Conservation (phyloP, 2,113 vertebrate genomes). For the Thamnophis sirtalis region DNA sequence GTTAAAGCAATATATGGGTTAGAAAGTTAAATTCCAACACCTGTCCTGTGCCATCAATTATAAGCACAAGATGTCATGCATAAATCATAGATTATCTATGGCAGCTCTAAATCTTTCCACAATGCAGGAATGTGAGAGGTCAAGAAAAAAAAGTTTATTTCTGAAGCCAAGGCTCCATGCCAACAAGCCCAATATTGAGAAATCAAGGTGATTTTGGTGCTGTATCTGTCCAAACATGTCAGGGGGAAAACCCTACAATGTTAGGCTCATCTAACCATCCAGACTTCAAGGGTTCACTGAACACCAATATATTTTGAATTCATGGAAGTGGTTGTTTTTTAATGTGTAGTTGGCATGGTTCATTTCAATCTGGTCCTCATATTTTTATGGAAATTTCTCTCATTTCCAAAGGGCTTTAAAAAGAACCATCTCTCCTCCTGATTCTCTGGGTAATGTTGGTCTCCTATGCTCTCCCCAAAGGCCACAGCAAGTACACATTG, state of each 20-base stretch:
- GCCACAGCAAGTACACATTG: constrained; percentile 1
- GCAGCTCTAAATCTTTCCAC: not conserved
- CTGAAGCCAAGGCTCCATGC: not conserved
- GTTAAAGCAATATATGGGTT: not conserved
- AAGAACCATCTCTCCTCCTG: not conserved
- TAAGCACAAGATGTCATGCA: not conserved
- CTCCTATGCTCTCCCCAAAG: not conserved
- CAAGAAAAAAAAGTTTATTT: not conserved
- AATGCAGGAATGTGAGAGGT: not conserved
- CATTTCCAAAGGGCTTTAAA: not conserved
- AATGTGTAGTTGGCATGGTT: not conserved
- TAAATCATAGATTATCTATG: not conserved
- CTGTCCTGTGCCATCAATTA: not conserved
- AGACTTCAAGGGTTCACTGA: not conserved
- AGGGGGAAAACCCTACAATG: not conserved
- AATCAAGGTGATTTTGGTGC: not conserved
- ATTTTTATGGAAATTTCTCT: not conserved
- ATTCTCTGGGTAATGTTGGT: not conserved
- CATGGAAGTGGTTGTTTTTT: not conserved
- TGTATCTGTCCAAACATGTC: not conserved
- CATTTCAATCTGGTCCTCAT: not conserved
- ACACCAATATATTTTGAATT: not conserved
- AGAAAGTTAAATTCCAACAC: not conserved
- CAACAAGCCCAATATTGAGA: not conserved
- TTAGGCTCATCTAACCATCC: not conserved